phyloP scores from a whole-genome alignment of 37 sponge, comb jelly and placozoan species.

The Eunapius fragilis region DNA sequence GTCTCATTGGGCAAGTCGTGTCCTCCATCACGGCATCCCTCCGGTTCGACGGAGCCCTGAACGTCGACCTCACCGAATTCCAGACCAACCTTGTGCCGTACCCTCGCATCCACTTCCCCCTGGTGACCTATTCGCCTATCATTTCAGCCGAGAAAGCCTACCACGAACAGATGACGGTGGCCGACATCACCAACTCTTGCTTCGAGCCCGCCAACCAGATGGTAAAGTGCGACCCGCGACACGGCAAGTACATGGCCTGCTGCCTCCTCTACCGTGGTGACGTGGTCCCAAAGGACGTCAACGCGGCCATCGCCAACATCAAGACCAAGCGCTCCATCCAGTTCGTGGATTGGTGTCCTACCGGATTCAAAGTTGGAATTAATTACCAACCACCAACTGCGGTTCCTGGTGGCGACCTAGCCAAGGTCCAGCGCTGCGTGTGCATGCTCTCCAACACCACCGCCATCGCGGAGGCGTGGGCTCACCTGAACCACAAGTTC shows the following conservation, averaged over 20 bases:
- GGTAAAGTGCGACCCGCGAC: conserved; percentile 98
- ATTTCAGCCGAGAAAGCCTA: conserved; percentile 98
- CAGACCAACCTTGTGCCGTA: conserved; percentile 99
- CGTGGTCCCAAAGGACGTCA: conserved; percentile 98
- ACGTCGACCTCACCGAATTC: conserved; percentile 97
- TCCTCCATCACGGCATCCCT: conserved; percentile 98
- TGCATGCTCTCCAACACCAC: conserved; percentile 99
- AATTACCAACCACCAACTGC: conserved; percentile 96
- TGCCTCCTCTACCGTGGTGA: conserved; percentile 97
- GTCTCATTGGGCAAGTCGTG: conserved; percentile 91
- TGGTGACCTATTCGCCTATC: conserved; percentile 97
- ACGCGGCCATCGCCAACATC: conserved; percentile 95
- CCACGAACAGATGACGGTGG: conserved; percentile 91
- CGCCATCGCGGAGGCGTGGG: conserved; percentile 99
- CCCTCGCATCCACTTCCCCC: conserved; percentile 98
- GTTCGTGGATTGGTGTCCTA: conserved; percentile 99
- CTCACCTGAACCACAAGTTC: conserved; percentile 97
- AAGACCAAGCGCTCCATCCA: conserved; percentile 97
- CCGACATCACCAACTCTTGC: conserved; percentile 91
- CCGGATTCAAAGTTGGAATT: conserved; percentile 99
- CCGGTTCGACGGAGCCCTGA: conserved; percentile 95
- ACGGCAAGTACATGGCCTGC: conserved; percentile 99
- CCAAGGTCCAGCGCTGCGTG: conserved; percentile 93
- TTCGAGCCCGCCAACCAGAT: conserved; percentile 99
- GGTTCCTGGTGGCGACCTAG: conserved; percentile 96